Base-by-base conservation (phyloP, 1,140 invertebrate species). In the Temnothorax curvispinosus region DNA sequence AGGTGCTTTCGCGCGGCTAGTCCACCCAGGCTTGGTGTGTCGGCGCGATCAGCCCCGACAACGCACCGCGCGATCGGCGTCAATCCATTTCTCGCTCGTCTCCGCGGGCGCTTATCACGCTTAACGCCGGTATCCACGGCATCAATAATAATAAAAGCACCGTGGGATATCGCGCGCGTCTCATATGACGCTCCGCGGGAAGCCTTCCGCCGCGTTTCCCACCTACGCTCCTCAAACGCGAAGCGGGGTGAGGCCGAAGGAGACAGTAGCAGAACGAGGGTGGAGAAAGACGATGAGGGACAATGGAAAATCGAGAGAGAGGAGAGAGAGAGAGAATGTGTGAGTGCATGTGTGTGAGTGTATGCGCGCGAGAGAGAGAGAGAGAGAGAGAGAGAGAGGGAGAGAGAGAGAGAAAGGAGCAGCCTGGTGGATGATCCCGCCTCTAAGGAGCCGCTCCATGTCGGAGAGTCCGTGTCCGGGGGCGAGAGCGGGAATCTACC, bases 361-460 rank as follows among this genome's bases (percentile, higher is more conserved):
- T 38, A 3, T 3, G 18, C n/a, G 64, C n/a, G 64, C 2, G 35
- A n/a, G 65, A 13, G 21, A 41, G 9, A 18, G 21, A 58, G 54
- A 13, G 21, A 21, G 50, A 50, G 13, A 11, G 60, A 4, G 47
- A 18, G 76, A n/a, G 18, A n/a, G 76, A n/a, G 71, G 32, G 84
- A 15, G 62, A 35, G 50, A 41, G 47, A 71, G 64, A 56, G 60
- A 85, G 81, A 84, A 76, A 85, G 76, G 94, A 94, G 93, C 93
- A 92, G 92, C 93, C 92, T 93, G 91, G 91, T 87, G 94, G 94
- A 95, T 95, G 94, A 95, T 95, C 94, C 94, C 94, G 94, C 94
- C 95, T 95, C 94, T 95, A 92, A 93, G 93, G 93, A 94, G 92
- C 89, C 88, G 89, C 58, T 88, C 60, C 81, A 50, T 74, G 60